phyloP scores from a whole-genome alignment of 2,113 vertebrate species.

The Capreolus pygargus region DNA sequence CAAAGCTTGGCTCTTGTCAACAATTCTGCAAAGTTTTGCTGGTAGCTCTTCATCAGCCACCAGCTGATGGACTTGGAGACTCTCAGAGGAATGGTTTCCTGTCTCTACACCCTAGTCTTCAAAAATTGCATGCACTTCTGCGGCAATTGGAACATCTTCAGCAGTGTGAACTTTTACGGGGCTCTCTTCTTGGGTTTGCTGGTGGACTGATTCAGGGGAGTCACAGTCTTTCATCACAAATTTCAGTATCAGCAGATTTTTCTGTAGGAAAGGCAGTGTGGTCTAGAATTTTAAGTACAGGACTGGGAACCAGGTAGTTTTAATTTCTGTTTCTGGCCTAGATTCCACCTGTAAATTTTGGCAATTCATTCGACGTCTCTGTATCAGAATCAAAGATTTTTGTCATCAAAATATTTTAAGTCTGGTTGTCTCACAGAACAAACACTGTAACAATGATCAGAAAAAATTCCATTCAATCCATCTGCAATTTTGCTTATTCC shows the following conservation, averaged over 20 bases:
- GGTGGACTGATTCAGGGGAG: slow-evolving; percentile 81
- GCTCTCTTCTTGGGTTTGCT: slow-evolving; percentile 82
- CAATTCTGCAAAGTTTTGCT: slow-evolving; percentile 81
- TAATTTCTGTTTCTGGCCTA: slow-evolving; percentile 69
- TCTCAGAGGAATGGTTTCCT: slow-evolving; percentile 82
- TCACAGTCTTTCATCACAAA: slow-evolving; percentile 84
- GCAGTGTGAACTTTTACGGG: slow-evolving; percentile 82
- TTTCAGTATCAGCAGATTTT: slow-evolving; percentile 80
- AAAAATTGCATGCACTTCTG: slow-evolving; percentile 82
- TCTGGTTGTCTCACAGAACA: slow-evolving; percentile 85
- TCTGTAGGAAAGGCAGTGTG: slow-evolving; percentile 77
- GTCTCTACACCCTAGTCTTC: slow-evolving; percentile 83
- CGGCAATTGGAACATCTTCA: slow-evolving; percentile 81
- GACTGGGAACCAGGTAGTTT: slow-evolving; percentile 67
- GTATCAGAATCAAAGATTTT: slow-evolving; percentile 77
- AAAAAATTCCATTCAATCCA: slow-evolving; percentile 86
- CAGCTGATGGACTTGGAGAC: slow-evolving; percentile 78
- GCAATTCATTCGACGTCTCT: slow-evolving; percentile 67
- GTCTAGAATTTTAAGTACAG: slow-evolving; percentile 69
- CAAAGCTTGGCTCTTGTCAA: slow-evolving; percentile 82
- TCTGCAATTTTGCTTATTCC: slow-evolving; percentile 81
- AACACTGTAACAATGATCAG: slow-evolving; percentile 86
- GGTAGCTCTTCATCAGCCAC: slow-evolving; percentile 80
- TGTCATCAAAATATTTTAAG: slow-evolving; percentile 77
- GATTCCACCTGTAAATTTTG: slow-evolving; percentile 71